Percentiles rank a stretch among this genome's conserved stretches.
Conservation (phyloP, 2,888 invertebrate species). For the Synanthedon myopaeformis region DNA sequence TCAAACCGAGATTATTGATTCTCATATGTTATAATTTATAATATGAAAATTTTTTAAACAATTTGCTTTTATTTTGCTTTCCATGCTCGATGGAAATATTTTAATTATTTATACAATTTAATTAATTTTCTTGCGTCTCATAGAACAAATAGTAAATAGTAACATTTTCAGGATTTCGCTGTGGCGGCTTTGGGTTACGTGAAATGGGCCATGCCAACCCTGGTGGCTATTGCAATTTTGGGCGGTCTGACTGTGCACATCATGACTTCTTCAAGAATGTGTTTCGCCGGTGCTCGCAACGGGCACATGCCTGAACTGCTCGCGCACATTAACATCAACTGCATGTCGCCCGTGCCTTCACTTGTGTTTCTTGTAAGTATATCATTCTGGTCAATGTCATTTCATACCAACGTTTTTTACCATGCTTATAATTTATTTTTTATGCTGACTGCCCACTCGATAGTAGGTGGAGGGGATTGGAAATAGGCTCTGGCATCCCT, state of each 20-base stretch:
- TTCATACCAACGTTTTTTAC: no score
- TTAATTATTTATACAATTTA: no score
- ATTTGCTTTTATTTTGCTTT: no score
- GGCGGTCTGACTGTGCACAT: slow-evolving; percentile 95
- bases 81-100: no score
- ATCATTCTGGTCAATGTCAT: background rate
- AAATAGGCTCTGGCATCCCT: no score
- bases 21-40: no score
- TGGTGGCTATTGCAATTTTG: slow-evolving; percentile 93
- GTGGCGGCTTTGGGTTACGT: slow-evolving; percentile 79
- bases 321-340: slow-evolving; percentile 81
- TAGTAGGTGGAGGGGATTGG: no score
- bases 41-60: no score
- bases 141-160: background rate
- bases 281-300: slow-evolving; percentile 90
- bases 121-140: no score
- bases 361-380: slow-evolving; percentile 82
- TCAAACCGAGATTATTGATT: no score
- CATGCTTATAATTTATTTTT: no score
- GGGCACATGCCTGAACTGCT: slow-evolving; percentile 87
- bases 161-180: slow-evolving; percentile 82
- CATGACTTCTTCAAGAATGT: slow-evolving; percentile 94
- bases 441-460: no score
- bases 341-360: slow-evolving; percentile 84
- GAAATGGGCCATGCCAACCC: slow-evolving; percentile 86